A percentile compares a stretch with the other conserved stretches of the same genome.
phyloP scores from a whole-genome alignment of 2,888 invertebrate genomes.

The Cylloceria caligata region DNA sequence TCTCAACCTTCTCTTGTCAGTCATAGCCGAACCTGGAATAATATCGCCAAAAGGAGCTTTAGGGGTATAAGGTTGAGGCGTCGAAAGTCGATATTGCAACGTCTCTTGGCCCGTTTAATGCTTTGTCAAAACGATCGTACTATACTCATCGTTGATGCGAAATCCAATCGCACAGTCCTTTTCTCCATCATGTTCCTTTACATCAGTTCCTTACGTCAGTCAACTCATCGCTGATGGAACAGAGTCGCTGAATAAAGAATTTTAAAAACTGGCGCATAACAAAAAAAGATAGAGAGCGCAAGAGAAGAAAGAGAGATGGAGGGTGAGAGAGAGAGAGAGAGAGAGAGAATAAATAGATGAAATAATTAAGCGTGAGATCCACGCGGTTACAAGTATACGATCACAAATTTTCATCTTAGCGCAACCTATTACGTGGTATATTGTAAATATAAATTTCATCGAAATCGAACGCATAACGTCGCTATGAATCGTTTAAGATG shows the following conservation, averaged over 20 bases:
- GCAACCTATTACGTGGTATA: constrained; percentile 63
- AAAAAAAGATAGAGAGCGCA: too few relatives aligned
- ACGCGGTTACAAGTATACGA: constrained; percentile 61
- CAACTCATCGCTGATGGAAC: constrained; percentile 10
- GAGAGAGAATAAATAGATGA: constrained; percentile 11
- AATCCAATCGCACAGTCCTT: neutral
- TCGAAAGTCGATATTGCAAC: too few relatives aligned
- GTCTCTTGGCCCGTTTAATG: too few relatives aligned
- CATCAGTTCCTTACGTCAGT: constrained; percentile 27
- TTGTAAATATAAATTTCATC: constrained; percentile 66
- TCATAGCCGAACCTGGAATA: neutral
- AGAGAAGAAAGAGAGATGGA: too few relatives aligned
- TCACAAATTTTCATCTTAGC: constrained; percentile 64
- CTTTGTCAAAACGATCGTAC: neutral
- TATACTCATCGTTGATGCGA: constrained; percentile 7
- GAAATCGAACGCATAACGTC: constrained; percentile 60
- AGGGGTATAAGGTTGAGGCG: neutral
- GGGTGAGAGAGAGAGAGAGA: too few relatives aligned
- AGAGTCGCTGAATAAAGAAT: neutral
- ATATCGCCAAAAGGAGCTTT: neutral
- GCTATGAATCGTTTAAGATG: constrained; percentile 53
- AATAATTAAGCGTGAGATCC: constrained; percentile 27
- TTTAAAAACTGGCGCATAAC: constrained; percentile 26
- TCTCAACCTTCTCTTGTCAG: neutral
- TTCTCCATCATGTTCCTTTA: constrained; percentile 18